These are phyloP conservation scores for Leistus spinibarbis DNA, from an alignment of 2,888 invertebrate species.

Conservation along the genomic window DNA sequence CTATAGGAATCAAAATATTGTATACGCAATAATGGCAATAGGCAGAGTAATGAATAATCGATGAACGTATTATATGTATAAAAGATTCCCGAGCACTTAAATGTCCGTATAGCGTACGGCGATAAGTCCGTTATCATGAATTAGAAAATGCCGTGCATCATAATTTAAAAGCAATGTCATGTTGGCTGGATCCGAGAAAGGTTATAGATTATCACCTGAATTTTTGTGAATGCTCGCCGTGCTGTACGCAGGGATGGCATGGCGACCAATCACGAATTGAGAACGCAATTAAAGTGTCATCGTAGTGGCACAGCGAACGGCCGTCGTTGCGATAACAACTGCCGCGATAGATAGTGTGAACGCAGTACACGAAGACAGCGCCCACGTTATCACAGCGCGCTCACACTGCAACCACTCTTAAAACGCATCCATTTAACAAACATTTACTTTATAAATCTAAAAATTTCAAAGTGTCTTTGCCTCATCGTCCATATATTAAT, in stretches of 20 bases:
- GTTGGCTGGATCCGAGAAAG: constrained; percentile 19
- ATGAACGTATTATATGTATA: no score
- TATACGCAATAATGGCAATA: no score
- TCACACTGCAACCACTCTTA: neutral
- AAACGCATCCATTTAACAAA: no score
- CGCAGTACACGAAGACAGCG: neutral
- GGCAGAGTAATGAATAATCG: no score
- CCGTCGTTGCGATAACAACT: neutral
- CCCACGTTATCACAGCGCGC: neutral
- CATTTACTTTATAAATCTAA: no score
- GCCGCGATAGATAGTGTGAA: neutral
- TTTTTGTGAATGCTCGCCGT: constrained; percentile 14
- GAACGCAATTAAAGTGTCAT: constrained; percentile 34
- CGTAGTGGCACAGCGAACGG: neutral
- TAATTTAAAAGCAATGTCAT: constrained; percentile 39
- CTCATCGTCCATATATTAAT: no score
- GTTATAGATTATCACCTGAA: constrained; percentile 37
- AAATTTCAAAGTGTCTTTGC: no score
- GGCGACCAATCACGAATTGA: neutral
- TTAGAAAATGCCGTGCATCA: constrained; percentile 32
- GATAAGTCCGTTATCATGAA: constrained; percentile 13
- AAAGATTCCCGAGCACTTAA: no score
- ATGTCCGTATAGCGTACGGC: neutral
- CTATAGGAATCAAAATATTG: no score
- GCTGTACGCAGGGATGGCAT: neutral